Evolutionary conservation across 2,113 vertebrate genomes (phyloP), one percentile per base, ranked within the genome.

Genomic region (Entelurus aequoreus): DNA sequence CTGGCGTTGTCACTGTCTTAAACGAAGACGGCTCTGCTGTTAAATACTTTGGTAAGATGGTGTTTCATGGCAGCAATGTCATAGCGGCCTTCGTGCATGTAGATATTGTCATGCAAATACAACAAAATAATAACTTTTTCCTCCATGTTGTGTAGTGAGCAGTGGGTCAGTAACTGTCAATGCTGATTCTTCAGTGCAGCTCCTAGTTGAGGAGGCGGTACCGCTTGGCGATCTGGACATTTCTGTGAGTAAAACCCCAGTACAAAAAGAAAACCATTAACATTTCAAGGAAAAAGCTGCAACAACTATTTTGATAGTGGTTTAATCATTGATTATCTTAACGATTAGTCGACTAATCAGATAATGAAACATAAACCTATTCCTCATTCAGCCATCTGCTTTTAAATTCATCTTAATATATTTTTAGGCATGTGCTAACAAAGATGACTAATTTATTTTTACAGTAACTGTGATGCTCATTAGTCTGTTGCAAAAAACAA

Each of bases 161-260:
- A 98, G 95, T 0, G 94, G 95, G 51, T 98, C 95, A 0, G 51
- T 98, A 81, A 94, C 94, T 0, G 95, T 98, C 74, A 94, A 98
- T 0, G 90, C 90, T 0, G 95, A 97, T 76, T 96, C 94, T 56
- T 94, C 94, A 0, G 95, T 98, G 72, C 96, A 97, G 76, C 76
- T 98, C 63, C 82, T 98, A 44, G 94, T 93, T 0, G 94, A 98
- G 71, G 97, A 96, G 78, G 96, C 92, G 0, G 87, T 93, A 52
- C 84, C 93, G 0, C 79, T 98, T 73, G 96, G 98, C 78, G 91
- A 92, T 85, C 81, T 98, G 72, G 97, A 98, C 53, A 36, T 93
- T 36, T 87, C 89, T 63, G 97, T 99, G 83, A 95, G 94, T 91
- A 70, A 35, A 60, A 58, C 8, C 11, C 28, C 6, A 9, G 7